phyloP scores from a whole-genome alignment of 53 echinoderm and acorn worm genomes.

The Crossaster papposus region DNA sequence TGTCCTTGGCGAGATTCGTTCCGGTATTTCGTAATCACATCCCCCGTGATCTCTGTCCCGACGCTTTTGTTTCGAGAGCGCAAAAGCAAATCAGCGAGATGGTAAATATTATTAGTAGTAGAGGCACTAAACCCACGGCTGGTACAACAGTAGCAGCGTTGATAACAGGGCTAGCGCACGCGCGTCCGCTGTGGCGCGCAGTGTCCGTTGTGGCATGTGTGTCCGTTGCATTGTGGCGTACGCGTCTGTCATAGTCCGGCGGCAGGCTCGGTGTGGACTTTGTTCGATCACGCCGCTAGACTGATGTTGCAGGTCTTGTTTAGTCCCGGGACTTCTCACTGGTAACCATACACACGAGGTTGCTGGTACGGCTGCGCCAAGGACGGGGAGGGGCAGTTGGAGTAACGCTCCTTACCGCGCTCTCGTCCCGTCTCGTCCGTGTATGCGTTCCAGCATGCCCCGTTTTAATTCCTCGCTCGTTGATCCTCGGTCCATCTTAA shows the following conservation, averaged over 20 bases:
- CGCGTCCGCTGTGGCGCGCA: not conserved
- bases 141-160: not conserved
- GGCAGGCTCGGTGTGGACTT: too few species aligned
- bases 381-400: not conserved
- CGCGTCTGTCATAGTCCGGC: too few species aligned
- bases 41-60: not conserved
- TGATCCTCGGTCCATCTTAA: not conserved
- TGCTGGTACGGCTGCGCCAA: not conserved
- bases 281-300: too few species aligned
- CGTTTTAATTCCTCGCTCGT: not conserved
- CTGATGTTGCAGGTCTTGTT: not conserved
- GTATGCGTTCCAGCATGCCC: not conserved
- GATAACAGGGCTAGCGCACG: not conserved
- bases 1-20: not conserved
- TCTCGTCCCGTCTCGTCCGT: not conserved
- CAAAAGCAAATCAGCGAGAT: not conserved
- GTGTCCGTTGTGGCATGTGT: too few species aligned
- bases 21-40: not conserved
- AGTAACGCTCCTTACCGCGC: not conserved
- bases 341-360: not conserved
- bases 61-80: not conserved
- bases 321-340: not conserved
- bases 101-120: not conserved
- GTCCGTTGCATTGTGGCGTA: too few species aligned
- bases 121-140: not conserved